Evolutionary conservation across 1,140 invertebrate genomes (phyloP).

Genomic region (Schlechtendalia chinensis): DNA sequence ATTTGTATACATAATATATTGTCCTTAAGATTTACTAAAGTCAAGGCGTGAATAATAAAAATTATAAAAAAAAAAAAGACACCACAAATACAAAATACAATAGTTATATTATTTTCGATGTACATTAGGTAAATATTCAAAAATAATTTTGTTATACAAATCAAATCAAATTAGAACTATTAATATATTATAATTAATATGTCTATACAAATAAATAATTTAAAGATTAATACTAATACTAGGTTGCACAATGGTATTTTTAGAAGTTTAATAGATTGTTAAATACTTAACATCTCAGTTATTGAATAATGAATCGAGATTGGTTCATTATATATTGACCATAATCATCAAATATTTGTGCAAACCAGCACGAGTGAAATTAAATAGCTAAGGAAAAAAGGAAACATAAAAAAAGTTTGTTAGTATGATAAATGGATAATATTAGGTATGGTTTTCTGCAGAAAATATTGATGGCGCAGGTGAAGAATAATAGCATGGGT

Average conservation of each 20-base stretch:
- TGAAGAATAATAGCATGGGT: constrained; percentile 47
- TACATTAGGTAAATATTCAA: constrained; percentile 14
- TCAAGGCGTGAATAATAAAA: neutral
- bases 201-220: constrained; percentile 41
- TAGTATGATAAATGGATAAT: constrained; percentile 23
- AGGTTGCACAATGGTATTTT: constrained; percentile 22
- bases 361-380: constrained; percentile 26
- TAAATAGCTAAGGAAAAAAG: constrained; percentile 23
- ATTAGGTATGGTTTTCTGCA: constrained; percentile 39
- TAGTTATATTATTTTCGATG: constrained; percentile 22
- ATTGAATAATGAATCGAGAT: constrained; percentile 4
- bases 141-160: constrained; percentile 42
- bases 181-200: constrained; percentile 24
- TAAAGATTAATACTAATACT: constrained; percentile 10
- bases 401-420: constrained; percentile 17
- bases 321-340: neutral
- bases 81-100: constrained; percentile 19
- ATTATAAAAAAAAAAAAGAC: constrained; percentile 12
- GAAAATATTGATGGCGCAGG: constrained; percentile 44
- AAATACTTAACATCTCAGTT: constrained; percentile 14
- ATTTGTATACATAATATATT: too few relatives aligned
- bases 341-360: constrained; percentile 9
- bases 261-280: neutral
- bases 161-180: constrained; percentile 36
- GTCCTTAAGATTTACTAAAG: neutral